A percentile compares a stretch with the other conserved stretches of the same genome.
phyloP scores from a whole-genome alignment of 2,797 vertebrate species.

The Aulostomus chinensis region DNA sequence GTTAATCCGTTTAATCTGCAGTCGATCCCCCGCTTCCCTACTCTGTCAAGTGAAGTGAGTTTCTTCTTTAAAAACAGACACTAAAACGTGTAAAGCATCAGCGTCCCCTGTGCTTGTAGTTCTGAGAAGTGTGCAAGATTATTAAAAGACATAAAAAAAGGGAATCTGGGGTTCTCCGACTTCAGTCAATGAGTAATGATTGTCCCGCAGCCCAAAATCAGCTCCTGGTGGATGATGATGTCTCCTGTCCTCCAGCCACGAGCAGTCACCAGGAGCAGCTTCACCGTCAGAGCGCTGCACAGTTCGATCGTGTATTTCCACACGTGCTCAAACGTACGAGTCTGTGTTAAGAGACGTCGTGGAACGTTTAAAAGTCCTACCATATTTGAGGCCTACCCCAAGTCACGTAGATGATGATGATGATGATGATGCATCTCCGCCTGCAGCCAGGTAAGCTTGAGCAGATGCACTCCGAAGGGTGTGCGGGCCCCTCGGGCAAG shows the following conservation, averaged over 20 bases:
- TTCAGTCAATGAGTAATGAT: constrained; percentile 42
- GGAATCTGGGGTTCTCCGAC: constrained; percentile 51
- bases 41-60: constrained; percentile 65
- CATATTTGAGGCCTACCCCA: too few relatives aligned
- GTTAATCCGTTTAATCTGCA: constrained; percentile 31
- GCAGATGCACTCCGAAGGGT: constrained; percentile 36
- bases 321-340: constrained; percentile 30
- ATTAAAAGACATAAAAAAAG: constrained; percentile 77
- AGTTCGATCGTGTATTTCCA: too few relatives aligned
- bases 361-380: constrained; percentile 20
- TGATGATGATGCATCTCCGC: constrained; percentile 3
- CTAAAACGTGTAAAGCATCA: constrained; percentile 64
- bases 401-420: too few relatives aligned
- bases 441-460: constrained; percentile 11
- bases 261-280: constrained; percentile 25
- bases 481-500: constrained; percentile 15
- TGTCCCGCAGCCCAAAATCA: constrained; percentile 38
- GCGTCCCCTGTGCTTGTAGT: constrained; percentile 50
- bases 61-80: constrained; percentile 65
- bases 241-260: constrained; percentile 21
- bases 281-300: not conserved
- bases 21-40: constrained; percentile 59
- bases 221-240: constrained; percentile 26
- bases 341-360: constrained; percentile 11
- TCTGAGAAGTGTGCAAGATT: constrained; percentile 54